Percentiles rank a stretch among this genome's conserved stretches.
These are phyloP conservation scores for Copidosoma floridanum DNA, from an alignment of 1,140 invertebrate species.

Conservation along the genomic window DNA sequence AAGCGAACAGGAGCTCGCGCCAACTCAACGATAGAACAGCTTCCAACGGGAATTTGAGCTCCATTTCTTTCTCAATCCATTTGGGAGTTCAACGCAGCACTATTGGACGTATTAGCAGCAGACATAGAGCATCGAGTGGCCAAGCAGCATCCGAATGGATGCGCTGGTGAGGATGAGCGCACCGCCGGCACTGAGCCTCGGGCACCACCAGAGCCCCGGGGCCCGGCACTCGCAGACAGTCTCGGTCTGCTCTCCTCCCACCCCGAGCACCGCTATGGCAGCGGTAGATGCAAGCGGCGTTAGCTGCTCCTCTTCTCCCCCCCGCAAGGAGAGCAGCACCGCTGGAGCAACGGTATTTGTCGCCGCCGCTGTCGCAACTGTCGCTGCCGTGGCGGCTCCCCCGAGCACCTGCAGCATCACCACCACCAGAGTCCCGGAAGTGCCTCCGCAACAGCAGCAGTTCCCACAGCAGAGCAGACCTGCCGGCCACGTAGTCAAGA, in stretches of 20 bases:
- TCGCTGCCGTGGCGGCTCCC: slow-evolving; percentile 23
- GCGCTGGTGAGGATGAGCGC: slow-evolving; percentile 45
- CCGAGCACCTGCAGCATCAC: slow-evolving; percentile 56
- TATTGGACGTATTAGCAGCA: too few relatives aligned
- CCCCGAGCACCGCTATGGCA: neutral
- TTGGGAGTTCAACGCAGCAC: too few relatives aligned
- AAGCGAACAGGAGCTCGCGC: too few relatives aligned
- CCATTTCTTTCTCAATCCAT: too few relatives aligned
- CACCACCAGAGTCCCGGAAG: slow-evolving; percentile 54
- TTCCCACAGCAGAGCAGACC: slow-evolving; percentile 16
- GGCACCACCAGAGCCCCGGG: neutral
- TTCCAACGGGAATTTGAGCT: too few relatives aligned
- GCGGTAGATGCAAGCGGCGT: neutral
- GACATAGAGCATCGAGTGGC: too few relatives aligned
- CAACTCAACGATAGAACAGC: too few relatives aligned
- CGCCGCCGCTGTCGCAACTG: slow-evolving; percentile 36
- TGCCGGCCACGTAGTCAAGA: slow-evolving; percentile 64
- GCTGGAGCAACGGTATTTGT: slow-evolving; percentile 65
- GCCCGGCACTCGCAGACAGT: neutral
- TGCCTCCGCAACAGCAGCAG: slow-evolving; percentile 31
- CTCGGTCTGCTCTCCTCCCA: neutral
- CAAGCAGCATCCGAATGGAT: slow-evolving; percentile 10
- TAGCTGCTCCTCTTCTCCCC: slow-evolving; percentile 12
- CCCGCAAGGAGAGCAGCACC: slow-evolving; percentile 16
- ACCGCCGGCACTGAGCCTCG: neutral